Base-by-base conservation (phyloP, 2,113 vertebrate species). In the Artemisiospiza belli region DNA sequence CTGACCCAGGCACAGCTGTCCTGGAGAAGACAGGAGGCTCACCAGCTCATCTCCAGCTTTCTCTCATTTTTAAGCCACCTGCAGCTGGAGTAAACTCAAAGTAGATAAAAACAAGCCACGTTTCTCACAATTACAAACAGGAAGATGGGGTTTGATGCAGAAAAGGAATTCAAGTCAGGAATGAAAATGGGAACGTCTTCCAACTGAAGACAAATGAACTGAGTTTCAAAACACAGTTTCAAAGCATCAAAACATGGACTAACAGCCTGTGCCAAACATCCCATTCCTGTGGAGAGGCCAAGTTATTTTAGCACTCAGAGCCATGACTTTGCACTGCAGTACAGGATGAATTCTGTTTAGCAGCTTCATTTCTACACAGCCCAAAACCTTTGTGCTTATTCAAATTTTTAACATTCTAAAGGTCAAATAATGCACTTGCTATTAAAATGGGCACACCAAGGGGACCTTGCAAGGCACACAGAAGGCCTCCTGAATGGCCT, bases 71-170 rank as follows among this genome's bases (percentile, higher is more conserved):
- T 52, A 83, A 95, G 66, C 88, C 94, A 90, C 88, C 92, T 92
- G 87, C 87, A 92, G 81, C 86, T 66, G 85, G 75, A 61, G 35
- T 58, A 43, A 92, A 59, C 61, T 90, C 64, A 2, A 55, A 87
- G 70, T 3, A 73, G 87, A 90, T 64, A 70, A 88, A 95, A 85
- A 39, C 66, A 83, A 94, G 37, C 47, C 51, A 55, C 35, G 87
- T 77, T 76, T 92, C 93, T 95, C 94, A 83, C 85, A 85, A 16
- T 69, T 72, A n/a, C 51, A 87, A 88, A 90, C 90, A 96, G 94
- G 88, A 94, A 96, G 74, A 91, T 59, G 47, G 35, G 49, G 68
- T 67, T 80, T 72, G 85, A 93, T 68, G 68, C 83, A 74, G 90
- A 88, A 86, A 93, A 92, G 64, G 78, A 94, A 93, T 86, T 90